Base-by-base conservation (phyloP, 2,888 invertebrate species). In the Platynereis dumerilii region DNA sequence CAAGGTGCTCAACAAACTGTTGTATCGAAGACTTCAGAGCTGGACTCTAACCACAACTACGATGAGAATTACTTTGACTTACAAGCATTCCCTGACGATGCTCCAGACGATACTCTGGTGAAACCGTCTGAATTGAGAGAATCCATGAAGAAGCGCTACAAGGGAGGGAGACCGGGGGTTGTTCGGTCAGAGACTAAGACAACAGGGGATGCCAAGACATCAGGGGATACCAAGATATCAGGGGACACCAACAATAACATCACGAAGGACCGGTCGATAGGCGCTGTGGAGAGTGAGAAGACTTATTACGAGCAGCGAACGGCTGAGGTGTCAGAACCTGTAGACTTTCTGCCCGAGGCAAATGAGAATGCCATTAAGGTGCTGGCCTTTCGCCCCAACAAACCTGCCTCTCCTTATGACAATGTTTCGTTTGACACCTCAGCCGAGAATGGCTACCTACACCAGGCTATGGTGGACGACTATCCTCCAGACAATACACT, bases 81-180 rank as follows among this genome's bases (percentile, higher is more conserved):
- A 15, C 39, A 61, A 17, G 57, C 42, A 20, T 62, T 62, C 48
- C 62, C 62, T n/a, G 34, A 34, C 10, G 57, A 62, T 20, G 56
- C 57, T 5, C 62, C 62, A 15, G 57, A 62, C 57, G 60, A 73
- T 58, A 70, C 65, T 2, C 58, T 73, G 29, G 67, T 73, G 45
- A 69, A 67, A 48, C 73, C 73, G 1, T 73, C 73, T 2, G 67
- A 64, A 28, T 59, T 73, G n/a, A 55, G 73, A 2, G 68, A 63
- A 1, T 73, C 73, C 2, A 58, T 73, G 59, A 61, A 62, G 45
- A 65, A 65, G 2, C 24, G 64, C 22, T 44, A 65, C 22, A 42
- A 55, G 12, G 34, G n/a, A 2, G 56, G 22, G 17, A 48, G 48
- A 48, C 48, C 48, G 7, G 48, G n/a, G 5, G 7, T 48, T 5